phyloP scores from a whole-genome alignment of 2,113 vertebrate genomes.

The Oryzias woworae region DNA sequence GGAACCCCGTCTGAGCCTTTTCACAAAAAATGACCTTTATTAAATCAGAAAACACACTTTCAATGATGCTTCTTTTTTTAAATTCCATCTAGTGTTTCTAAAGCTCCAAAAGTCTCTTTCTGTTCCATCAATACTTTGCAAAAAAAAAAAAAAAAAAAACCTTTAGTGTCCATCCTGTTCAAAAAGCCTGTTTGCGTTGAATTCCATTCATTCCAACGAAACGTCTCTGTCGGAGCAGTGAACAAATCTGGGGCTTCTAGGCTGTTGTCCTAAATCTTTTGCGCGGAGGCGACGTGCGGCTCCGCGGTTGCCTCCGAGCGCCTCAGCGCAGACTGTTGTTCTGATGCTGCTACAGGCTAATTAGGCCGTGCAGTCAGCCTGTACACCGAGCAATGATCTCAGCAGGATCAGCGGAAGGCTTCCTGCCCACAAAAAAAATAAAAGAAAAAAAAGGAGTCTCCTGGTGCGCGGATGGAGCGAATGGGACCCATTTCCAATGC shows the following conservation, averaged over 20 bases:
- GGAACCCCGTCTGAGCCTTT: slow-evolving; percentile 38
- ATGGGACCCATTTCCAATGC: slow-evolving; percentile 26
- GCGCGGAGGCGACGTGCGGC: slow-evolving; percentile 34
- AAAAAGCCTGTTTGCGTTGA: slow-evolving; percentile 44
- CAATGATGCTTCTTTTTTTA: no score
- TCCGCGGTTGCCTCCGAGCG: slow-evolving; percentile 49
- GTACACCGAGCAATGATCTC: slow-evolving; percentile 51
- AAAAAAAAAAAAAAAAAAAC: slow-evolving; percentile 18
- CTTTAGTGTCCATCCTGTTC: slow-evolving; percentile 24
- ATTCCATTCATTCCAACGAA: slow-evolving; percentile 46
- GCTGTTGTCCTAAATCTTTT: slow-evolving; percentile 41
- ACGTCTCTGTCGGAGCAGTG: slow-evolving; percentile 29
- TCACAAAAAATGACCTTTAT: slow-evolving; percentile 2
- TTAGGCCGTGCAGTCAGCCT: slow-evolving; percentile 57
- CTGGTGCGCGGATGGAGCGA: slow-evolving; percentile 10
- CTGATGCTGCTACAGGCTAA: slow-evolving; percentile 51
- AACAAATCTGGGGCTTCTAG: slow-evolving; percentile 47
- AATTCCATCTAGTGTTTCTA: slow-evolving; percentile 14
- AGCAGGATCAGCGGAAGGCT: slow-evolving; percentile 44
- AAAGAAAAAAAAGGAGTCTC: slow-evolving; percentile 12
- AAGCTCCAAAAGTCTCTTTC: slow-evolving; percentile 14
- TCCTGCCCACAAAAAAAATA: slow-evolving; percentile 44
- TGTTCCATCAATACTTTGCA: slow-evolving; percentile 16
- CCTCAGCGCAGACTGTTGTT: slow-evolving; percentile 44
- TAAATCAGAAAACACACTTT: not conserved